phyloP scores from a whole-genome alignment of 2,888 invertebrate species.

The Hoplodrina ambigua region DNA sequence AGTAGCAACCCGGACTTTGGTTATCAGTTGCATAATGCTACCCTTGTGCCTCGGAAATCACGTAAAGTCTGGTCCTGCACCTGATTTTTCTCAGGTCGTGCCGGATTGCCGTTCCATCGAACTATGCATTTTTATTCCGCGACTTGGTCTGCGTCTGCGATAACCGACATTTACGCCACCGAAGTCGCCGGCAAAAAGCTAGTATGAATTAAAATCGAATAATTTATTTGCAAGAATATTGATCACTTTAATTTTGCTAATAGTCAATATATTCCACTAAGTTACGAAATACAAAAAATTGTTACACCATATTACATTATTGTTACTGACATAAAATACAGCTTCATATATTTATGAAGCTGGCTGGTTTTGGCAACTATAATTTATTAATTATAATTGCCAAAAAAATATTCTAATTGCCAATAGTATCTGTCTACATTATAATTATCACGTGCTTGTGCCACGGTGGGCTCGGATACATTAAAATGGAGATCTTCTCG shows the following conservation, averaged over 20 bases:
- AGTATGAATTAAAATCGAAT: conserved; percentile 13
- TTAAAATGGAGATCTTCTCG: not conserved
- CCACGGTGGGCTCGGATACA: not conserved
- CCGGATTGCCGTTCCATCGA: no score
- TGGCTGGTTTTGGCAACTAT: no score
- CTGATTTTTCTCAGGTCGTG: no score
- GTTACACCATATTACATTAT: conserved; percentile 30
- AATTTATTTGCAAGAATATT: conserved; percentile 28
- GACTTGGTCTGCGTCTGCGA: no score
- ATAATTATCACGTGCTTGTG: not conserved
- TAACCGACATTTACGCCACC: no score
- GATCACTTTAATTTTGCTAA: conserved; percentile 9
- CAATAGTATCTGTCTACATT: not conserved
- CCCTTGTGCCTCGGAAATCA: no score
- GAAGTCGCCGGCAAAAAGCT: no score
- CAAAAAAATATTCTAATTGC: conserved; percentile 24
- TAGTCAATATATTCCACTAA: conserved; percentile 1
- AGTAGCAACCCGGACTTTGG: no score
- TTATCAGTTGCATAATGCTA: no score
- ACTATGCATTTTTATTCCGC: no score
- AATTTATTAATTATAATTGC: not conserved
- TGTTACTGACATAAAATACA: conserved; percentile 2
- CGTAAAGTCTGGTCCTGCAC: no score
- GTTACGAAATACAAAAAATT: conserved; percentile 24
- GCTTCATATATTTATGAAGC: conserved; percentile 24